Conservation (phyloP, 2,113 vertebrate genomes). For the Chaetodon trifascialis region DNA sequence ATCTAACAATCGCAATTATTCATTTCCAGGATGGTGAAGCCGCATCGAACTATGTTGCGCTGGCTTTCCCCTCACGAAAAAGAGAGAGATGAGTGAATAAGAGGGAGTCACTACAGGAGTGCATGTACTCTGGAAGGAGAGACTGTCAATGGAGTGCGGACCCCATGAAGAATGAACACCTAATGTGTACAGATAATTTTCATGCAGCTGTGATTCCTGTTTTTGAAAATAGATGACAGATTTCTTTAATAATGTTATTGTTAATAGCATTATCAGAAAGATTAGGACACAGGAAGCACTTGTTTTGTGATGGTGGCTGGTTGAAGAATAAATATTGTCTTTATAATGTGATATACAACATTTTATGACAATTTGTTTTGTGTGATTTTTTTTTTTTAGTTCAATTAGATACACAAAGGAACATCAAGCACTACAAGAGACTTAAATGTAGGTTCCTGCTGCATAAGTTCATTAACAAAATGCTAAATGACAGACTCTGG, state of each 20-base stretch:
- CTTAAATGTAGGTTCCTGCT: no score
- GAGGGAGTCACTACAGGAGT: not conserved
- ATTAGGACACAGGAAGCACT: not conserved
- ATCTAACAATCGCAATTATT: not conserved
- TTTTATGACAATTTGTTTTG: no score
- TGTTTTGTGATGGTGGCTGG: not conserved
- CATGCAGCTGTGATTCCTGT: not conserved
- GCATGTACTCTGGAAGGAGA: conserved; percentile 32
- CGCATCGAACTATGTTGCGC: conserved; percentile 42
- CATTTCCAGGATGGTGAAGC: conserved; percentile 36
- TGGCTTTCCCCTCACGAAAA: conserved; percentile 53
- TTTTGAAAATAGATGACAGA: not conserved
- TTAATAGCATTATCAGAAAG: not conserved
- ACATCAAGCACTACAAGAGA: no score
- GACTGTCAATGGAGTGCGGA: not conserved
- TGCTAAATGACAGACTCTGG: no score
- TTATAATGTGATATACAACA: no score
- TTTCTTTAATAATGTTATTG: not conserved
- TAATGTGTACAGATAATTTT: not conserved
- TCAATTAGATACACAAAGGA: no score
- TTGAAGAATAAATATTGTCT: not conserved
- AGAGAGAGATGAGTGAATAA: conserved; percentile 19
- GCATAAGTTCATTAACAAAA: no score
- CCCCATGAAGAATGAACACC: not conserved
- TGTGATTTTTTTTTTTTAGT: no score